Evolutionary conservation across 2,113 vertebrate species (phyloP).

Genomic region (Verasper variegatus): DNA sequence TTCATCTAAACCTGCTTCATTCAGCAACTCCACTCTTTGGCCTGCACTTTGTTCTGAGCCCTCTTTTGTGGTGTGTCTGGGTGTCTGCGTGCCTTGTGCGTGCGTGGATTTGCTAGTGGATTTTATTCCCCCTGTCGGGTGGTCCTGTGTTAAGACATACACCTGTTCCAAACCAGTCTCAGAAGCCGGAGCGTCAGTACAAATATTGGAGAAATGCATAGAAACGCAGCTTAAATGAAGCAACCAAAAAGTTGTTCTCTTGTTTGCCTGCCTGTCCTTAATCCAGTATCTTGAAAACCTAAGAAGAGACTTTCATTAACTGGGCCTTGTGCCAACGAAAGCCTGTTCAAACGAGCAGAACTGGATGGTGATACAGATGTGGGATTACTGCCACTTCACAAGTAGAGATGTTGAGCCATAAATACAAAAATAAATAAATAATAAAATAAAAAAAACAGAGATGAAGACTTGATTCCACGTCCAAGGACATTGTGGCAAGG

Average conservation of each 20-base stretch:
- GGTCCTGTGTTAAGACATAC: constrained; percentile 42
- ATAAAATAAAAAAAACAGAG: not conserved
- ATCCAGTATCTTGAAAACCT: not conserved
- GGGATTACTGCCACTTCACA: constrained; percentile 16
- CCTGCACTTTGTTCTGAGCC: constrained; percentile 45
- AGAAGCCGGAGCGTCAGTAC: constrained; percentile 2
- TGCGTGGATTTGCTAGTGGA: constrained; percentile 6
- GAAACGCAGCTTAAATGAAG: not conserved
- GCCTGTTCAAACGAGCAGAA: not conserved
- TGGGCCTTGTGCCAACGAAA: constrained; percentile 16
- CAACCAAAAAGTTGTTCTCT: not conserved
- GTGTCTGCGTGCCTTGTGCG: constrained; percentile 16
- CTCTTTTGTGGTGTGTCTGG: constrained; percentile 50
- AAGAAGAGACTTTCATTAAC: not conserved
- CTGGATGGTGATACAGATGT: constrained; percentile 10
- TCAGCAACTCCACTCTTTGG: constrained; percentile 57
- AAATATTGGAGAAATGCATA: constrained; percentile 14
- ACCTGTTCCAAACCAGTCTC: constrained; percentile 51
- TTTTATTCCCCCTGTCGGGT: constrained; percentile 22
- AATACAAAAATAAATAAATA: not conserved
- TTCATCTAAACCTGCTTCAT: constrained; percentile 72
- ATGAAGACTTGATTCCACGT: not conserved
- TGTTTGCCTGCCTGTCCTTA: constrained; percentile 5
- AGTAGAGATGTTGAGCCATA: constrained; percentile 5
- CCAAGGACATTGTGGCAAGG: not conserved